A percentile compares a stretch with the other conserved stretches of the same genome.
phyloP scores from a whole-genome alignment of 2,113 vertebrate genomes.

The Heliornis fulica region DNA sequence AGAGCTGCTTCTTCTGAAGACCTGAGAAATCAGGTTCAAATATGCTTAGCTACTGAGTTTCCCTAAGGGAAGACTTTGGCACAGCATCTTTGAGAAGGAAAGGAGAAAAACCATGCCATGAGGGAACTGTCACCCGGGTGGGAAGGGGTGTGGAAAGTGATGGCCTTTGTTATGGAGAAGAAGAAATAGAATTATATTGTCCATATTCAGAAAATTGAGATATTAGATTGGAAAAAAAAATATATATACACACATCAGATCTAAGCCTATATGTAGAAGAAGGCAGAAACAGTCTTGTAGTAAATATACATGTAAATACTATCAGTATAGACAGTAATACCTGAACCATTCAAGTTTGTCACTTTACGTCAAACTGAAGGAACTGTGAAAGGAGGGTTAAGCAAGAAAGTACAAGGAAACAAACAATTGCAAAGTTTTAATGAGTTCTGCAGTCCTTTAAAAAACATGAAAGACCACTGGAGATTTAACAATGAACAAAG shows the following conservation, averaged over 20 bases:
- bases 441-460: constrained; percentile 33
- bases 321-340: background rate
- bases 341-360: background rate
- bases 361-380: background rate
- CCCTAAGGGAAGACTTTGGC: background rate
- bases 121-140: background rate
- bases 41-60: background rate
- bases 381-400: constrained; percentile 1
- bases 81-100: background rate
- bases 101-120: background rate
- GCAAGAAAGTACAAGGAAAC: constrained; percentile 19
- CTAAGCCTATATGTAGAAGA: background rate
- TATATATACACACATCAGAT: background rate
- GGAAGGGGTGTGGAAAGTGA: no score
- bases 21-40: background rate
- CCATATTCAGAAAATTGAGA: background rate
- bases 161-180: rapidly evolving
- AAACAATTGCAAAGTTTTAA: constrained; percentile 62
- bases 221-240: background rate
- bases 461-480: constrained; percentile 37
- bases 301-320: background rate
- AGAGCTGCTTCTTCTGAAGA: background rate
- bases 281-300: background rate
- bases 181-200: background rate
- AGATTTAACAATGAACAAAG: constrained; percentile 33